Conservation (phyloP, 2,113 vertebrate species). For the Tangachromis dhanisi region DNA sequence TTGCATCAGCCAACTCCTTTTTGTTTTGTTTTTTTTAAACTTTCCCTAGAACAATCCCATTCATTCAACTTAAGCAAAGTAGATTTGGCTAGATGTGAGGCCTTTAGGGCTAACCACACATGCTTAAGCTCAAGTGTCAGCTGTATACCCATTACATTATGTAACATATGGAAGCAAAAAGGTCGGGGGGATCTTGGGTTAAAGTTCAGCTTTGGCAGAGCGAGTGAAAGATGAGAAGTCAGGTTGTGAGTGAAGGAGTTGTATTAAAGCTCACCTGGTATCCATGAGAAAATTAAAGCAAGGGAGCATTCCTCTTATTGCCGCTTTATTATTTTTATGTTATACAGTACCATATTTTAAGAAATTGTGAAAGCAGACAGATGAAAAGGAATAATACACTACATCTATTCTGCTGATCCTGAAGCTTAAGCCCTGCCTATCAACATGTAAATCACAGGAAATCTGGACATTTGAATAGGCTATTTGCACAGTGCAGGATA, state of each 20-base stretch:
- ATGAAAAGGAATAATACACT: neutral
- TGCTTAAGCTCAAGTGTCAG: neutral
- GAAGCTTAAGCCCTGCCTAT: neutral
- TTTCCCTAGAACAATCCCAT: neutral
- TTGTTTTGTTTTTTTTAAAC: neutral
- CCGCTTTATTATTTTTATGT: neutral
- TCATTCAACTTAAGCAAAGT: too few species aligned
- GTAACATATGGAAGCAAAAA: neutral
- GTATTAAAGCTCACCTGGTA: neutral
- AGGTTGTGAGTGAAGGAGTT: neutral
- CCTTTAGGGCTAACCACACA: neutral
- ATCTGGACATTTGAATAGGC: neutral
- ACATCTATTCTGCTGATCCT: neutral
- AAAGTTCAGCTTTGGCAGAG: neutral
- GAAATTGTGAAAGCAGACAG: neutral
- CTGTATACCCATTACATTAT: constrained; percentile 17
- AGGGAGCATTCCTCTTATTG: neutral
- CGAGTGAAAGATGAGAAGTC: neutral
- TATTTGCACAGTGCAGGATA: neutral
- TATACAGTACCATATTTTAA: neutral
- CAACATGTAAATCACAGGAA: neutral
- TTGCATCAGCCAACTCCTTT: neutral
- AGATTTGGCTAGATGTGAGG: neutral
- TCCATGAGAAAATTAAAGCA: neutral
- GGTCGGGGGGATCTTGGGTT: neutral